phyloP scores from a whole-genome alignment of 2,888 invertebrate genomes.

The Calephelis perditalis region DNA sequence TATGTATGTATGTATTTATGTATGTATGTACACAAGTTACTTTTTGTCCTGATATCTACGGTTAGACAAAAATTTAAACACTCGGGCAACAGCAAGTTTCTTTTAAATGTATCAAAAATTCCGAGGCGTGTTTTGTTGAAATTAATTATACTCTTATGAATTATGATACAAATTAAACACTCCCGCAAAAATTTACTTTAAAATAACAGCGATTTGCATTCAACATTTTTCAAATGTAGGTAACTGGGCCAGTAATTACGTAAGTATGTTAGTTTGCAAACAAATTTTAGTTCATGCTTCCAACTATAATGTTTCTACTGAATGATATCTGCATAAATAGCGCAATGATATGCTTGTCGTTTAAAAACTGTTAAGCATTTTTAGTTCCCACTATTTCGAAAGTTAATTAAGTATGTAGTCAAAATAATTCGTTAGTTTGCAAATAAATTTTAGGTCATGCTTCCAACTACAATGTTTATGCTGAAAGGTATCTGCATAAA shows the following conservation, averaged over 20 bases:
- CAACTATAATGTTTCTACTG: neutral
- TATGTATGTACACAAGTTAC: too few species aligned
- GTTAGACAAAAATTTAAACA: too few species aligned
- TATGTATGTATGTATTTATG: too few species aligned
- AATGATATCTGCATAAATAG: neutral
- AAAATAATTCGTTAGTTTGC: slow-evolving; percentile 3
- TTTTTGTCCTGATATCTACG: too few species aligned
- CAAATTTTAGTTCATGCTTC: slow-evolving; percentile 6
- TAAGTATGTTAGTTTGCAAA: slow-evolving; percentile 8
- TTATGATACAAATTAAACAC: slow-evolving; percentile 3
- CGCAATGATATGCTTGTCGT: neutral
- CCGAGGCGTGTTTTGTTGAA: neutral
- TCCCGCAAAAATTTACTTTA: slow-evolving; percentile 1
- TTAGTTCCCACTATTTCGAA: too few species aligned
- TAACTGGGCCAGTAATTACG: slow-evolving; percentile 9
- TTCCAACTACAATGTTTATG: neutral
- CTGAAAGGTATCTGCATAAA: neutral
- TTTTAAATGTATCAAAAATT: neutral
- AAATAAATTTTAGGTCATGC: slow-evolving; percentile 1
- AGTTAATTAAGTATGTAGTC: too few species aligned
- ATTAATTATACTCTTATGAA: neutral
- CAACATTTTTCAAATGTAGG: slow-evolving; percentile 7
- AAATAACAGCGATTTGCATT: slow-evolving; percentile 6
- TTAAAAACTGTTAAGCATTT: too few species aligned
- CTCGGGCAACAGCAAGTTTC: too few species aligned